Conservation (phyloP, 37 sponge, comb jelly and placozoan genomes). For the Aphrocallistes beatrix region DNA sequence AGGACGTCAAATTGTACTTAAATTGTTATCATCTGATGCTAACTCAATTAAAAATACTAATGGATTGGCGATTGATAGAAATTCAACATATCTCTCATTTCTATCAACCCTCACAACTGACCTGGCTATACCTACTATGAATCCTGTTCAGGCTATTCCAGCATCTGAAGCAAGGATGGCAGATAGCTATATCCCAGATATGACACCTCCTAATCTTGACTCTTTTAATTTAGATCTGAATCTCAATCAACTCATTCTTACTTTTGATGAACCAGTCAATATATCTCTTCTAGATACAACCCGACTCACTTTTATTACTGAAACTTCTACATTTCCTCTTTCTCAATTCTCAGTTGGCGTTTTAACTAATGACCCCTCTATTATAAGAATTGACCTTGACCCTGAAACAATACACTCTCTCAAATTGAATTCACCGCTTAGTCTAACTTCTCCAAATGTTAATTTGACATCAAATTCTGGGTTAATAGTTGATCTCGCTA, state of each 20-base stretch:
- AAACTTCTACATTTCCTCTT: conserved; percentile 22
- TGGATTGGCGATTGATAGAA: conserved; percentile 27
- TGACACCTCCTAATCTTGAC: conserved; percentile 41
- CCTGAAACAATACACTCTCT: conserved; percentile 35
- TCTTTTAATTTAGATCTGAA: conserved; percentile 50
- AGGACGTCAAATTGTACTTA: conserved; percentile 33
- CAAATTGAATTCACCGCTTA: conserved; percentile 32
- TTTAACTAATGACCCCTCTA: conserved; percentile 10
- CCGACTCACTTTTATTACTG: conserved; percentile 25
- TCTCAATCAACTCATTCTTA: conserved; percentile 26
- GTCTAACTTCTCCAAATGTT: conserved; percentile 24
- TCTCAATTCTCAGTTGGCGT: conserved; percentile 27
- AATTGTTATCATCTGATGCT: conserved; percentile 45
- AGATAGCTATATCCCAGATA: conserved; percentile 31
- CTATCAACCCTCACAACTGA: conserved; percentile 38
- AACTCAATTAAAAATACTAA: conserved; percentile 44
- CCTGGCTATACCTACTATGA: conserved; percentile 43
- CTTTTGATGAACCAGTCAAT: conserved; percentile 63
- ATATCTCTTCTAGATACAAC: conserved; percentile 25
- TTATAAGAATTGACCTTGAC: conserved; percentile 27
- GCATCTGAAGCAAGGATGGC: conserved; percentile 29
- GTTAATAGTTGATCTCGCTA: conserved; percentile 31
- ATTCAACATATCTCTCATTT: conserved; percentile 44
- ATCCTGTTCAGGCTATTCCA: conserved; percentile 24
- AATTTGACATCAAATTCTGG: conserved; percentile 19